phyloP scores from a whole-genome alignment of 2,797 vertebrate genomes.

The Clarias laeviceps region DNA sequence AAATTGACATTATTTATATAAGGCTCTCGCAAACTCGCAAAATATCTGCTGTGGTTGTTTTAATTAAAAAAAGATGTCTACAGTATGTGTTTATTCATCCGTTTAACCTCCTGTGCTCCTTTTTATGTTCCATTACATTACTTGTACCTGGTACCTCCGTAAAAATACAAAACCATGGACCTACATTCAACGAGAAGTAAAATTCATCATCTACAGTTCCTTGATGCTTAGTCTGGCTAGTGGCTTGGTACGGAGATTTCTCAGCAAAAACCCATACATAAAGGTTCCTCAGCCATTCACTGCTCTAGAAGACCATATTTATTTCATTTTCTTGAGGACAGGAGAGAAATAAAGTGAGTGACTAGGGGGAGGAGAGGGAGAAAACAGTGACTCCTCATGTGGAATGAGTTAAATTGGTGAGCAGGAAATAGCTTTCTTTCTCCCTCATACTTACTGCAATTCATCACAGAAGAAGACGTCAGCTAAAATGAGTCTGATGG shows the following conservation, averaged over 20 bases:
- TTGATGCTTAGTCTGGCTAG: constrained; percentile 1
- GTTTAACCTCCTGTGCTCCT: neutral
- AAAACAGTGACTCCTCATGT: constrained; percentile 34
- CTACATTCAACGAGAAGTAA: constrained; percentile 11
- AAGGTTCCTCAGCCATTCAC: constrained; percentile 5
- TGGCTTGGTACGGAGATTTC: constrained; percentile 2
- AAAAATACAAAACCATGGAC: neutral
- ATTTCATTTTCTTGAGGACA: constrained; percentile 41
- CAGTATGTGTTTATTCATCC: neutral
- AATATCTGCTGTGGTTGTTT: neutral
- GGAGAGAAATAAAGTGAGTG: constrained; percentile 25
- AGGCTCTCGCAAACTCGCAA: neutral
- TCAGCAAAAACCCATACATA: neutral
- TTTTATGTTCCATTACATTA: neutral
- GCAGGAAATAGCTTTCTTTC: constrained; percentile 35
- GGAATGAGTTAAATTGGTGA: constrained; percentile 29
- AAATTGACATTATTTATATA: neutral
- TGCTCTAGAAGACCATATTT: constrained; percentile 46
- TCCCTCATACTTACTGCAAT: constrained; percentile 41
- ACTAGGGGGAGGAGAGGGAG: constrained; percentile 15
- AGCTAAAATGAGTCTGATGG: constrained; percentile 57
- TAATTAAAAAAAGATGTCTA: neutral
- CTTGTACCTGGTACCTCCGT: neutral
- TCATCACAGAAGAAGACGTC: constrained; percentile 59
- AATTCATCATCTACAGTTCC: neutral